Evolutionary conservation across 2,888 invertebrate genomes (phyloP).

Genomic region (Cybosia mesomella): DNA sequence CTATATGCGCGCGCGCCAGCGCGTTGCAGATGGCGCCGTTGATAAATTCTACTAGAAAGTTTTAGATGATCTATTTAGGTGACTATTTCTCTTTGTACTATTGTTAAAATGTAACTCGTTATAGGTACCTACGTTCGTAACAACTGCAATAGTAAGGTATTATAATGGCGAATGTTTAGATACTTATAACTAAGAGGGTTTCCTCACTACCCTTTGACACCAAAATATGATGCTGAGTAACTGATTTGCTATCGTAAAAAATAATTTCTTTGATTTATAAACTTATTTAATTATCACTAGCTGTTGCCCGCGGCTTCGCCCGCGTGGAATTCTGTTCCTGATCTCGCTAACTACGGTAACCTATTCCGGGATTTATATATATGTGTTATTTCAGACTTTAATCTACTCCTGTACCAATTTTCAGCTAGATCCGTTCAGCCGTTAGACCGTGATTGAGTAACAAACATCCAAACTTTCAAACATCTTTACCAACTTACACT

Average conservation of each 20-base stretch:
- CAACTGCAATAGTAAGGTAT: background rate
- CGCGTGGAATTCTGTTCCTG: too few species aligned
- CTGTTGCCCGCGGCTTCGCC: too few species aligned
- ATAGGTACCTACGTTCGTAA: background rate
- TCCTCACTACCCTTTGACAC: background rate
- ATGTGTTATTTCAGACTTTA: too few species aligned
- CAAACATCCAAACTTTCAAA: too few species aligned
- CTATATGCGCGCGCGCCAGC: conserved; percentile 61
- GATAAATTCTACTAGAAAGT: conserved; percentile 78
- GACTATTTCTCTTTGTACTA: conserved; percentile 44
- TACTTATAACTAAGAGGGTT: background rate
- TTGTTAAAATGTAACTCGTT: background rate
- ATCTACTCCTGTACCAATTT: too few species aligned
- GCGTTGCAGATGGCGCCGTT: conserved; percentile 73
- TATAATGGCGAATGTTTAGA: background rate
- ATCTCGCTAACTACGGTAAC: too few species aligned
- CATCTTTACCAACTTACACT: too few species aligned
- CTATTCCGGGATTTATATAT: too few species aligned
- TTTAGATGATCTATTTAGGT: conserved; percentile 73
- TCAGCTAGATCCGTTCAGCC: too few species aligned
- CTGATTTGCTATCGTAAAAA: background rate
- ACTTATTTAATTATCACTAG: too few species aligned
- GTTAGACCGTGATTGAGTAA: too few species aligned
- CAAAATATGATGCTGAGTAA: background rate
- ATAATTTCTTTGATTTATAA: too few species aligned